These are phyloP conservation scores for Nineta flava DNA, from an alignment of 2,888 invertebrate genomes.

Conservation along the genomic window DNA sequence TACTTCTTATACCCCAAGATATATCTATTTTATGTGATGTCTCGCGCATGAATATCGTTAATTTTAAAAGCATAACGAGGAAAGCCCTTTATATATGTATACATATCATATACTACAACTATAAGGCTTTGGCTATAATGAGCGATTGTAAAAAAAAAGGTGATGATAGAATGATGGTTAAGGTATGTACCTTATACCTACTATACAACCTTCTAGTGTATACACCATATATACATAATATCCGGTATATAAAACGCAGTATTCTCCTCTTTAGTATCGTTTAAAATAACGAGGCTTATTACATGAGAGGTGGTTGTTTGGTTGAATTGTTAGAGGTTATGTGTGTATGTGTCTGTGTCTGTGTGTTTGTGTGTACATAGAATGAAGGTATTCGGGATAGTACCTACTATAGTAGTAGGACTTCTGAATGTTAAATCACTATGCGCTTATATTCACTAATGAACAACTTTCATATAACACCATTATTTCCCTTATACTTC, in stretches of 20 bases:
- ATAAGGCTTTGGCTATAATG: too few relatives aligned
- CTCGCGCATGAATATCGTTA: too few relatives aligned
- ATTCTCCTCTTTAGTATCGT: constrained; percentile 9
- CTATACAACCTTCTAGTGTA: too few relatives aligned
- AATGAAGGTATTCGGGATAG: not conserved
- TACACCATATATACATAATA: too few relatives aligned
- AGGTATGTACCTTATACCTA: too few relatives aligned
- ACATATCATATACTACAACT: too few relatives aligned
- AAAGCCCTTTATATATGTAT: too few relatives aligned
- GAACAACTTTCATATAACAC: constrained; percentile 1
- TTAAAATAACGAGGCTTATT: constrained; percentile 24
- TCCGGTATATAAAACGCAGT: not conserved
- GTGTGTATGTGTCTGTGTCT: not conserved
- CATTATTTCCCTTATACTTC: not conserved
- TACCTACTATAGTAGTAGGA: not conserved
- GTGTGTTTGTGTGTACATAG: not conserved
- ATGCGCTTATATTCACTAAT: constrained; percentile 2
- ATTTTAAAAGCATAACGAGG: too few relatives aligned
- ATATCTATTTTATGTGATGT: too few relatives aligned
- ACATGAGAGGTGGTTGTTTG: constrained; percentile 8
- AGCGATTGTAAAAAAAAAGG: too few relatives aligned
- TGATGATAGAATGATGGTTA: too few relatives aligned
- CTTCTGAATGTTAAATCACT: constrained; percentile 10
- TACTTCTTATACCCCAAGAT: too few relatives aligned
- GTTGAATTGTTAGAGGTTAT: not conserved